Evolutionary conservation across 92 coral and sea anemone species (phyloP).

Genomic region (Zoanthus sociatus): DNA sequence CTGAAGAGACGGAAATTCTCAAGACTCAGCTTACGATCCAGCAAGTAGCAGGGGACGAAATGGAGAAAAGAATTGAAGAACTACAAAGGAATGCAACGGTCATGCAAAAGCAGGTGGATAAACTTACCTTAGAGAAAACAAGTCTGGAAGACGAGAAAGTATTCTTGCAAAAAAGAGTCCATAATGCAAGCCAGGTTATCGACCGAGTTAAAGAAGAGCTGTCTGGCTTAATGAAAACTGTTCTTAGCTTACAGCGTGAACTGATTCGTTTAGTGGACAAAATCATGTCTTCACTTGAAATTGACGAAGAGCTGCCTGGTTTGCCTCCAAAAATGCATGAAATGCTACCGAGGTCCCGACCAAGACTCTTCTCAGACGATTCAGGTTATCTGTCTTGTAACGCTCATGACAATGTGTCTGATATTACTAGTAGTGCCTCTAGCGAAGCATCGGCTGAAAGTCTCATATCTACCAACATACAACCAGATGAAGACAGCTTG

Average conservation of each 20-base stretch:
- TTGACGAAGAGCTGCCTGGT: constrained; percentile 55
- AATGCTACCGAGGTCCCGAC: constrained; percentile 46
- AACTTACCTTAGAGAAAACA: constrained; percentile 70
- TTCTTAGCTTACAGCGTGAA: constrained; percentile 84
- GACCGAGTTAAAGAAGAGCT: constrained; percentile 86
- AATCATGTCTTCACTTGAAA: constrained; percentile 69
- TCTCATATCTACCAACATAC: constrained; percentile 54
- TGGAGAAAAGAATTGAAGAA: constrained; percentile 72
- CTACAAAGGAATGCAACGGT: constrained; percentile 71
- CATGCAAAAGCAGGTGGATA: constrained; percentile 66
- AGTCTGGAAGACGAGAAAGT: constrained; percentile 81
- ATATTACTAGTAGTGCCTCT: constrained; percentile 72
- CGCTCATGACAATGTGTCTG: constrained; percentile 59
- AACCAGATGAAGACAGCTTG: constrained; percentile 83
- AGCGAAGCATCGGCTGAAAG: constrained; percentile 68
- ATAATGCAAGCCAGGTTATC: constrained; percentile 77
- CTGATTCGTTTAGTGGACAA: constrained; percentile 75
- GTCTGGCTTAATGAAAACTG: constrained; percentile 79
- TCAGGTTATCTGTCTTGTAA: constrained; percentile 68
- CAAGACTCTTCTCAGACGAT: constrained; percentile 58
- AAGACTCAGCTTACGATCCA: constrained; percentile 71
- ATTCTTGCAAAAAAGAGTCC: constrained; percentile 73
- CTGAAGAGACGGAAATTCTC: constrained; percentile 80
- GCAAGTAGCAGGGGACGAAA: constrained; percentile 66
- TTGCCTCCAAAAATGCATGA: constrained; percentile 39